These are phyloP conservation scores for Oscheius myriophilus DNA, from an alignment of 2,888 invertebrate species.

Conservation along the genomic window DNA sequence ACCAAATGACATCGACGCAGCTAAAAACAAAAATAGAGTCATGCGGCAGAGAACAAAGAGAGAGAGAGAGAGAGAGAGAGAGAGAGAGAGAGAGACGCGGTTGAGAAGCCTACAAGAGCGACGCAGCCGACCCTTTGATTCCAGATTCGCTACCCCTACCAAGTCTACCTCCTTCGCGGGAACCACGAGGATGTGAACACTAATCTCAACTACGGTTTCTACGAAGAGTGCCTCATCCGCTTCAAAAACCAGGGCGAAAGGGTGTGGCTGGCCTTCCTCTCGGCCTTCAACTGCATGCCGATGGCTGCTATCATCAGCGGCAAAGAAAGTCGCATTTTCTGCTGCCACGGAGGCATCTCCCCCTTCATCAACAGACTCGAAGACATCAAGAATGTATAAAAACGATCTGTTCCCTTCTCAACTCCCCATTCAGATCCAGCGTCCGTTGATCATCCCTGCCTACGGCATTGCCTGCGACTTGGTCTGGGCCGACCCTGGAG, in stretches of 20 bases:
- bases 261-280: background rate
- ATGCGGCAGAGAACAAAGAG: too few species aligned
- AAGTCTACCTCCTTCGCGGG: slow-evolving; percentile 40
- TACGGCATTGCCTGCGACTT: slow-evolving; percentile 71
- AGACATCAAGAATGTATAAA: slow-evolving; percentile 34
- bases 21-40: too few species aligned
- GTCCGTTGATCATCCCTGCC: slow-evolving; percentile 41
- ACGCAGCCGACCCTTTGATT: slow-evolving; percentile 39
- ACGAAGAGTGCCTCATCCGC: slow-evolving; percentile 41
- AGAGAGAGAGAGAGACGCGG: too few species aligned
- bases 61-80: too few species aligned
- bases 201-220: slow-evolving; percentile 43
- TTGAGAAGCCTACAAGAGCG: too few species aligned
- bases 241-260: background rate
- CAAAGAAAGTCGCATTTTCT: slow-evolving; percentile 32
- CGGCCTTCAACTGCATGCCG: slow-evolving; percentile 47
- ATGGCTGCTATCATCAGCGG: slow-evolving; percentile 35
- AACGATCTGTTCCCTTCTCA: background rate
- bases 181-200: slow-evolving; percentile 51
- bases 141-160: slow-evolving; percentile 41
- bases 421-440: slow-evolving; percentile 31
- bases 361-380: slow-evolving; percentile 35
- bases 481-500: slow-evolving; percentile 66
- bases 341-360: slow-evolving; percentile 40
- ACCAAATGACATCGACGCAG: too few species aligned